Conservation (phyloP, 1,140 invertebrate genomes). For the Aphelenchoides fujianensis region DNA sequence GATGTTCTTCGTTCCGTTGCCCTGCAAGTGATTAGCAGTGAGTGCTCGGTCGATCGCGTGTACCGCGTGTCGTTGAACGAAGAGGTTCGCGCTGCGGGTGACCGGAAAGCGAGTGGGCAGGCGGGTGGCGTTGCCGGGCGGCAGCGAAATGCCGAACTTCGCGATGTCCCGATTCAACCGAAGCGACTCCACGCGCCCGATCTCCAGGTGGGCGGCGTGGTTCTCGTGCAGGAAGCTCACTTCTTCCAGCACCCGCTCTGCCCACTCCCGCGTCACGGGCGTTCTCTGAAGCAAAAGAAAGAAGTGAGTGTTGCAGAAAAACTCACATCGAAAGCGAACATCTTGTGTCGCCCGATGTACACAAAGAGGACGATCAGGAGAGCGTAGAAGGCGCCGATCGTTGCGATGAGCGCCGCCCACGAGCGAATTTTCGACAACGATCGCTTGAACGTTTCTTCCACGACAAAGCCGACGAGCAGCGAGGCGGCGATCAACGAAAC, state of each 20-base stretch:
- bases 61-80: neutral
- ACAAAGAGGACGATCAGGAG: neutral
- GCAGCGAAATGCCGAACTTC: neutral
- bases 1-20: neutral
- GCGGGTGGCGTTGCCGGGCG: neutral
- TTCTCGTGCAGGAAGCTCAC: neutral
- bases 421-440: neutral
- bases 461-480: neutral
- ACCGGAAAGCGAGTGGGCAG: slow-evolving; percentile 1
- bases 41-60: neutral
- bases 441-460: neutral
- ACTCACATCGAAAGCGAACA: slow-evolving; percentile 9
- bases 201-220: neutral
- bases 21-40: neutral
- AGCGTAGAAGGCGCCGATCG: neutral
- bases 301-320: neutral
- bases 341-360: neutral
- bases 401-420: neutral
- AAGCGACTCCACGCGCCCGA: neutral
- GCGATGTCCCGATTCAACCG: slow-evolving; percentile 3
- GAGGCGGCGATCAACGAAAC: neutral
- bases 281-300: neutral
- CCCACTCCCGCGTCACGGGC: neutral
- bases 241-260: neutral
- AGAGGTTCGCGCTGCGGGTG: neutral